Percentiles rank a stretch among this genome's conserved stretches.
Conservation (phyloP, 2,888 invertebrate genomes). For the Toxonevra muliebris region DNA sequence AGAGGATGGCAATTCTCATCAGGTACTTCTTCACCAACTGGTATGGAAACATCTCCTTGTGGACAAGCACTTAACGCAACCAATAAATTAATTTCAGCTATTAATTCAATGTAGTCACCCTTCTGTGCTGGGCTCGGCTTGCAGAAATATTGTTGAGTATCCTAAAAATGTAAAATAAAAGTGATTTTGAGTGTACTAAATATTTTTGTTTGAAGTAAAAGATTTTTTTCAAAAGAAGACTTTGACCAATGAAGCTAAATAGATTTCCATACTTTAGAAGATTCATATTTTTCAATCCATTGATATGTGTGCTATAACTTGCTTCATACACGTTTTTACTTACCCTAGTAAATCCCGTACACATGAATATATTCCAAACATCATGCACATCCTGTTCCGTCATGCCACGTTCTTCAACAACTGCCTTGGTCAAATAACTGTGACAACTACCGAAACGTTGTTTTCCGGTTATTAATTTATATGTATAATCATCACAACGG, state of each 20-base stretch:
- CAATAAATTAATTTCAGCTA: slow-evolving; percentile 67
- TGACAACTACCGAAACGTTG: slow-evolving; percentile 65
- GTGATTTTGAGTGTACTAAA: no score
- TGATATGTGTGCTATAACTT: neutral
- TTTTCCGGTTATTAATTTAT: slow-evolving; percentile 65
- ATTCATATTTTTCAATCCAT: neutral
- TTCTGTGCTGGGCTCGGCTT: slow-evolving; percentile 66
- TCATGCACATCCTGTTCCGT: slow-evolving; percentile 67
- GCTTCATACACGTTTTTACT: slow-evolving; percentile 8
- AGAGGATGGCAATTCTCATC: slow-evolving; percentile 64
- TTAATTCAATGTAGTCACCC: slow-evolving; percentile 67
- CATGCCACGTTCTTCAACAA: slow-evolving; percentile 59
- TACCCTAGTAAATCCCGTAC: slow-evolving; percentile 65
- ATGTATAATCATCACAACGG: slow-evolving; percentile 67
- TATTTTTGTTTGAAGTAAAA: no score
- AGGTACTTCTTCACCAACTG: slow-evolving; percentile 63
- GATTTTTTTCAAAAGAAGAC: no score
- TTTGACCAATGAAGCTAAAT: neutral
- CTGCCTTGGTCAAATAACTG: slow-evolving; percentile 64
- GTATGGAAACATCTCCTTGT: slow-evolving; percentile 65
- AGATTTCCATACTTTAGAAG: neutral
- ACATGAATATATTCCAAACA: slow-evolving; percentile 68
- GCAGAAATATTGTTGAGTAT: slow-evolving; percentile 67
- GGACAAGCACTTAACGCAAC: slow-evolving; percentile 66
- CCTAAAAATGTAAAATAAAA: slow-evolving; percentile 44